phyloP scores from a whole-genome alignment of 2,888 invertebrate genomes.

The Chrysolina oricalcia region DNA sequence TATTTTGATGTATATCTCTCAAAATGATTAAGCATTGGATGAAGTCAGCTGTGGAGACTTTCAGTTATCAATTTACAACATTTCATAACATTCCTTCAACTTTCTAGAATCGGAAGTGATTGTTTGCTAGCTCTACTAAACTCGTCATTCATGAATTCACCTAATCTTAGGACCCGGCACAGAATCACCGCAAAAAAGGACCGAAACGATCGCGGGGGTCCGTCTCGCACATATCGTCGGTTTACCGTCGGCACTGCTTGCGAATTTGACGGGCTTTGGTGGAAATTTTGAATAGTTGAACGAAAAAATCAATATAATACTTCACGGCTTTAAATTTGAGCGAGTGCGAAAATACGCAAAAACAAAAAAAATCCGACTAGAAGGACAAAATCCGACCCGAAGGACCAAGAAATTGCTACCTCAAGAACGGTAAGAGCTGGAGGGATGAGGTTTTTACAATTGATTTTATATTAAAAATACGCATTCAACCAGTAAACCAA shows the following conservation, averaged over 20 bases:
- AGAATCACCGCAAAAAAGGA: conserved; percentile 46
- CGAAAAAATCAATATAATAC: conserved; percentile 63
- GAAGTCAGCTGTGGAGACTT: too few species aligned
- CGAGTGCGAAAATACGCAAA: too few species aligned
- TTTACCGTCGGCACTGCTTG: conserved; percentile 34
- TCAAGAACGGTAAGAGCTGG: too few species aligned
- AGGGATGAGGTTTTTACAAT: too few species aligned
- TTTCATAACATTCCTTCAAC: neutral
- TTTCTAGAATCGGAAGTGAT: too few species aligned
- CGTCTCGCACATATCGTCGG: conserved; percentile 37
- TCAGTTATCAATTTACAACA: neutral
- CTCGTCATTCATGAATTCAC: conserved; percentile 28
- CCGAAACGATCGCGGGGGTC: conserved; percentile 45
- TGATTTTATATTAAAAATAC: too few species aligned
- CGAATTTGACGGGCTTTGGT: conserved; percentile 47
- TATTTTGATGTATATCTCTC: too few species aligned
- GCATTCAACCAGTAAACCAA: too few species aligned
- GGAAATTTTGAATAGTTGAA: conserved; percentile 56
- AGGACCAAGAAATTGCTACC: too few species aligned
- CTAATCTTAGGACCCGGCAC: conserved; percentile 55
- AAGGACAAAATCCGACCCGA: too few species aligned
- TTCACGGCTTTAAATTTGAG: conserved; percentile 63
- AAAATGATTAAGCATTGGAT: too few species aligned
- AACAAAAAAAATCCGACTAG: too few species aligned
- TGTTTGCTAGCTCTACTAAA: neutral